These are phyloP conservation scores for Ursus arctos DNA, from an alignment of 2,113 vertebrate species.

Conservation along the genomic window DNA sequence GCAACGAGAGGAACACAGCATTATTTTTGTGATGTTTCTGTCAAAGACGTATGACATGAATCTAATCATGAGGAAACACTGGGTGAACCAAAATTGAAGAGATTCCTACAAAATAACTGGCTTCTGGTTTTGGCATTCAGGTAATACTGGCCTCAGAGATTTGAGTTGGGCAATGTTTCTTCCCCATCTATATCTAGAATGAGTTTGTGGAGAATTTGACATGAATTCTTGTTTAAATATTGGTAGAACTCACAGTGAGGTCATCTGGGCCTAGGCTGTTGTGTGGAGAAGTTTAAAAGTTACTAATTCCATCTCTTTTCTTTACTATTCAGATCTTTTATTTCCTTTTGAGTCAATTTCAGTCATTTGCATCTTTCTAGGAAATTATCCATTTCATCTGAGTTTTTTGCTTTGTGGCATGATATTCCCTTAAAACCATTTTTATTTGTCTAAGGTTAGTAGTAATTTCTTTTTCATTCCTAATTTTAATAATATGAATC, in stretches of 20 bases:
- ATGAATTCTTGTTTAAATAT: not conserved
- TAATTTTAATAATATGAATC: not conserved
- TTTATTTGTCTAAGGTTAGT: not conserved
- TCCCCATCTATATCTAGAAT: not conserved
- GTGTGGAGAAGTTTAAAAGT: not conserved
- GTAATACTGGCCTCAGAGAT: not conserved
- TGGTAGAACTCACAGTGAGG: not conserved
- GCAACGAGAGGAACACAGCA: not conserved
- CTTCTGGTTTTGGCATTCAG: not conserved
- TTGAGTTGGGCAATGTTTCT: not conserved
- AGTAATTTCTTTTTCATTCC: not conserved
- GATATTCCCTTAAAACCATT: not conserved
- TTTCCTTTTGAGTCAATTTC: not conserved
- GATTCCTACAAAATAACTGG: not conserved
- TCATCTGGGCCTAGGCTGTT: not conserved
- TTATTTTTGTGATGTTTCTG: not conserved
- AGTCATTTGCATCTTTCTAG: not conserved
- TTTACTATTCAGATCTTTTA: not conserved
- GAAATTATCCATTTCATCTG: not conserved
- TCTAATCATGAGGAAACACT: not conserved
- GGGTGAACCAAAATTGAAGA: not conserved
- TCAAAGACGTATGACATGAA: not conserved
- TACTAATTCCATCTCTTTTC: not conserved
- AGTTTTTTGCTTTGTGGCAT: not conserved
- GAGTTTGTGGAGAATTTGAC: not conserved